Evolutionary conservation across 2,113 vertebrate genomes (phyloP).

Genomic region (Siphamia tubifer): DNA sequence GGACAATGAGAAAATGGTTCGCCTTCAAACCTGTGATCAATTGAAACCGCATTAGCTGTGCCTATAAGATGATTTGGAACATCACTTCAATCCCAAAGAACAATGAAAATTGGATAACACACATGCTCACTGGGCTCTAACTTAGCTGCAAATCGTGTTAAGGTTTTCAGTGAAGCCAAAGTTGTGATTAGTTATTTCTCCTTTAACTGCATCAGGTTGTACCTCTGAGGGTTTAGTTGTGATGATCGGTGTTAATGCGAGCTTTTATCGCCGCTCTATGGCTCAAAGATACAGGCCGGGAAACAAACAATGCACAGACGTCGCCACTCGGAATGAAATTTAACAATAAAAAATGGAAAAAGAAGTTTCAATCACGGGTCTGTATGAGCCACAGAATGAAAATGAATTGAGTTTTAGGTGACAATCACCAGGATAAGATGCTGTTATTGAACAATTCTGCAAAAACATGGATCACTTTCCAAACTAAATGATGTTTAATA

Average conservation of each 20-base stretch:
- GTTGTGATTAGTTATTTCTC: conserved; percentile 82
- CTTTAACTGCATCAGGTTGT: conserved; percentile 76
- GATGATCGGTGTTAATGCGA: conserved; percentile 76
- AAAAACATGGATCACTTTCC: too few relatives aligned
- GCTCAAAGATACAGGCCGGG: conserved; percentile 56
- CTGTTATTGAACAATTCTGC: too few relatives aligned
- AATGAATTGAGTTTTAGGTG: background rate
- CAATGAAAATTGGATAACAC: conserved; percentile 91
- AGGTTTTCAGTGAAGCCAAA: conserved; percentile 76
- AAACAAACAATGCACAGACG: conserved; percentile 49
- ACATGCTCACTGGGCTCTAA: conserved; percentile 79
- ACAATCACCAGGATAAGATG: too few relatives aligned
- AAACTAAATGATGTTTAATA: too few relatives aligned
- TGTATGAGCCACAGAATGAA: background rate
- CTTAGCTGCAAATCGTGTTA: conserved; percentile 88
- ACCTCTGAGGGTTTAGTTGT: conserved; percentile 72
- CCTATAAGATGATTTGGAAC: conserved; percentile 92
- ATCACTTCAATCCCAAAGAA: conserved; percentile 86
- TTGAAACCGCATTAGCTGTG: conserved; percentile 90
- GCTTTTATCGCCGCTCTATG: conserved; percentile 67
- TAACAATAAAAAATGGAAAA: conserved; percentile 39
- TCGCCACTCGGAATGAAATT: conserved; percentile 43
- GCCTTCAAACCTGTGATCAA: conserved; percentile 88
- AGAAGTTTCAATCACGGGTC: conserved; percentile 30
- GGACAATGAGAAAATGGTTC: conserved; percentile 82